Evolutionary conservation across 2,888 invertebrate genomes (phyloP).

Genomic region (Parnassius apollo): DNA sequence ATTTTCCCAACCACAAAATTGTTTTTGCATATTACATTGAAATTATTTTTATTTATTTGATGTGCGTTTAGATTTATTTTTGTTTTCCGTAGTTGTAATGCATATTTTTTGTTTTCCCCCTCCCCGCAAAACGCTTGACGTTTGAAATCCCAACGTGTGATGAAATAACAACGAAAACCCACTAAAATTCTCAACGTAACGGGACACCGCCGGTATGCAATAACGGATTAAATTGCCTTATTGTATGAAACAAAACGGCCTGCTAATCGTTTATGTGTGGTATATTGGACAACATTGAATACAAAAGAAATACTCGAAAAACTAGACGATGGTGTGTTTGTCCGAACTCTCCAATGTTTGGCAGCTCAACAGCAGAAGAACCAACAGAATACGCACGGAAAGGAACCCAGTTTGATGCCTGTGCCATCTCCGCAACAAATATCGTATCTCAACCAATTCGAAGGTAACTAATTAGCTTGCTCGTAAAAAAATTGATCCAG

Average conservation of each 20-base stretch:
- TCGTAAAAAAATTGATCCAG: constrained; percentile 42
- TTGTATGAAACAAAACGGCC: constrained; percentile 28
- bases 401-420: constrained; percentile 96
- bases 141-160: constrained; percentile 78
- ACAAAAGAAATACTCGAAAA: constrained; percentile 74
- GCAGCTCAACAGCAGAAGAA: constrained; percentile 77
- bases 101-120: constrained; percentile 75
- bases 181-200: constrained; percentile 36
- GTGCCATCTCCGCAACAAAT: constrained; percentile 98
- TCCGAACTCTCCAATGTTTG: constrained; percentile 79
- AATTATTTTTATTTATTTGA: constrained; percentile 32
- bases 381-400: constrained; percentile 72
- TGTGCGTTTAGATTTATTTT: constrained; percentile 48
- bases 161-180: constrained; percentile 57
- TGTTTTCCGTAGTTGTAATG: constrained; percentile 80
- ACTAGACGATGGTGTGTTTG: constrained; percentile 78
- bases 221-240: constrained; percentile 32
- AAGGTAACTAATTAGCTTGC: constrained; percentile 82
- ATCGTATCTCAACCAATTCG: constrained; percentile 96
- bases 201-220: constrained; percentile 37
- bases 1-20: constrained; percentile 78
- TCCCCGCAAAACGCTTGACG: constrained; percentile 77
- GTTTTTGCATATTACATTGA: constrained; percentile 34
- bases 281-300: constrained; percentile 30
- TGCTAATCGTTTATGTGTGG: constrained; percentile 48